Conservation (phyloP, 2,888 invertebrate species). For the Platypus cylindrus region DNA sequence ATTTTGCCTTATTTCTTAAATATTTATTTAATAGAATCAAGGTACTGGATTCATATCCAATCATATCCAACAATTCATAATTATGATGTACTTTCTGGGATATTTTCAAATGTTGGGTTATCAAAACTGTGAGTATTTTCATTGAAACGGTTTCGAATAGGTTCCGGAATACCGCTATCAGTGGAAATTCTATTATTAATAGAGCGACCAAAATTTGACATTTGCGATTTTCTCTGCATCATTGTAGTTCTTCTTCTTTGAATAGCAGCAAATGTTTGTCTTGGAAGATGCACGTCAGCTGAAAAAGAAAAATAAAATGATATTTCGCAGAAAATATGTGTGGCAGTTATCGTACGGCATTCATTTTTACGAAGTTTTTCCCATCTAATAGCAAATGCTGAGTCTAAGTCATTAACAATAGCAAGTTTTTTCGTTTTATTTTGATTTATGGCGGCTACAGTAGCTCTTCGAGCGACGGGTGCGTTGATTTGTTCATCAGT, state of each 20-base stretch:
- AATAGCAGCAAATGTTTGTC: conserved; percentile 19
- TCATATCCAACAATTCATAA: too few relatives aligned
- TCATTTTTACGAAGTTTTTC: conserved; percentile 17
- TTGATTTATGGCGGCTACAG: conserved; percentile 65
- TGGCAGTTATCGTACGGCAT: conserved; percentile 16
- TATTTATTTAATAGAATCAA: too few relatives aligned
- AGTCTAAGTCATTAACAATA: conserved; percentile 22
- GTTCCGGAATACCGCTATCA: not conserved
- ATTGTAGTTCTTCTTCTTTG: conserved; percentile 14
- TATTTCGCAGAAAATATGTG: too few relatives aligned
- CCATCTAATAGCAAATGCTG: conserved; percentile 23
- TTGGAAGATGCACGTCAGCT: conserved; percentile 17
- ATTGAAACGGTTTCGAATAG: not conserved
- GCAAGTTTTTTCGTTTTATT: conserved; percentile 17
- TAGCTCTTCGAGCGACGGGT: conserved; percentile 66
- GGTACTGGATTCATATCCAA: too few relatives aligned
- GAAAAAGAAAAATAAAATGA: conserved; percentile 3
- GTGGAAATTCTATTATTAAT: not conserved
- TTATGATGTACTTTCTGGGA: not conserved
- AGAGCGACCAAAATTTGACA: conserved; percentile 11
- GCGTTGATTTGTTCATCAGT: conserved; percentile 61
- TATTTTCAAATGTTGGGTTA: conserved; percentile 10
- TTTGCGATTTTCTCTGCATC: conserved; percentile 15
- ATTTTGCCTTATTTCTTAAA: too few relatives aligned
- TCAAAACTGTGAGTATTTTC: conserved; percentile 7